Base-by-base conservation (phyloP, 2,888 invertebrate species). In the Amphimallon solstitiale region DNA sequence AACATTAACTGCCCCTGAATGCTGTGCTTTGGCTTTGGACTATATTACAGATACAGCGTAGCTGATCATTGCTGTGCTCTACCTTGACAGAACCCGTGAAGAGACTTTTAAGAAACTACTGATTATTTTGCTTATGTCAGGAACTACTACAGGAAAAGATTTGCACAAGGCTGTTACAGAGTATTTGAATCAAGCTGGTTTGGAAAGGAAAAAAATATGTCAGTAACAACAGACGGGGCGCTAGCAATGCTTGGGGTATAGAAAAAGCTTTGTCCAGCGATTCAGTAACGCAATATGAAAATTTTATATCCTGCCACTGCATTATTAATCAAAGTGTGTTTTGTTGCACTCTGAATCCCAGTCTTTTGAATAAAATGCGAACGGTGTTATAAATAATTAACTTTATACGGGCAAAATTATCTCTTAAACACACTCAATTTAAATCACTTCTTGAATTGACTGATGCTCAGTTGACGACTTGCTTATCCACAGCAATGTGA, bases 401-500 rank as follows among this genome's bases (percentile, higher is more conserved):
- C 37, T 56, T 56, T 40, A 35, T 56, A 37, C 19, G 3, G 14
- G 37, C 38, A 38, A 56, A 56, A 56, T 56, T 38, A 56, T 45
- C 23, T 43, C 46, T 43, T 40, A 12, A 45, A 19, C 60, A 60
- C 43, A 43, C 21, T 46, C 19, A 61, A 46, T 23, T 23, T 4
- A 23, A 61, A 46, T 12, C 34, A 43, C 43, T 40, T 21, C 34
- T 43, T 59, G 43, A 59, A 17, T 12, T 43, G 29, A 29, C 15
- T 17, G 23, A 59, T 43, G 59, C 59, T 23, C 59, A 43, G 43
- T 59, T 43, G 40, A 48, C 34, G 48, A 49, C 35, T 34, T 48
- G 34, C 17, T 48, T 45, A 29, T 62, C 29, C 15, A 62, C 46
- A 62, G 48, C 10, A 62, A 62, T 62, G 48, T 48, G 62, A 49